Percentiles rank a stretch among this genome's conserved stretches.
phyloP scores from a whole-genome alignment of 2,797 vertebrate genomes.

The Vireo griseus region DNA sequence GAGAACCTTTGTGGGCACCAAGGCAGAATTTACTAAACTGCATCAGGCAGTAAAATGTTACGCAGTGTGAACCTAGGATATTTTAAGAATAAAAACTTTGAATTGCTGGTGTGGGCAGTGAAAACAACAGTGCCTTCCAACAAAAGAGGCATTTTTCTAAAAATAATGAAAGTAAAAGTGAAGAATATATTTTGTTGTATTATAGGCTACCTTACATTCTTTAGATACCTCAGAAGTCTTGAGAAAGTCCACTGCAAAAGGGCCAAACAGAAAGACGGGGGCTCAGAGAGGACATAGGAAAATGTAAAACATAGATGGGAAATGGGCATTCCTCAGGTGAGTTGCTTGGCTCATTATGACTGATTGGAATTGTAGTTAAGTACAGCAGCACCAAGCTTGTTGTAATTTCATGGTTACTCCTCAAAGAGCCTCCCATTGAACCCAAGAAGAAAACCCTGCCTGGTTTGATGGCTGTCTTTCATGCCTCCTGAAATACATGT shows the following conservation, averaged over 20 bases:
- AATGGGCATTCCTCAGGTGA: not conserved
- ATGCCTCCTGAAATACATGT: not conserved
- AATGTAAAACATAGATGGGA: not conserved
- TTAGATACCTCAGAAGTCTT: not conserved
- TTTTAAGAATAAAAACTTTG: not conserved
- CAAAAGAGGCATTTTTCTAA: not conserved
- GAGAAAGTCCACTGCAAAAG: not conserved
- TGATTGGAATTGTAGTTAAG: not conserved
- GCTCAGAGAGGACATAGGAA: not conserved
- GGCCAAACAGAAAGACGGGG: too few relatives aligned
- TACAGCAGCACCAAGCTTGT: not conserved
- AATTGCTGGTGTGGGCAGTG: not conserved
- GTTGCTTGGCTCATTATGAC: not conserved
- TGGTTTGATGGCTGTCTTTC: not conserved
- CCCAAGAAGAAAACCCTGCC: not conserved
- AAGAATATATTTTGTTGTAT: not conserved
- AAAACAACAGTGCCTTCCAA: not conserved
- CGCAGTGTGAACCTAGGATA: not conserved
- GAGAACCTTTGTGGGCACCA: not conserved
- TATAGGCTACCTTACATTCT: not conserved
- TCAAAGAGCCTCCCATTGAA: rapidly evolving
- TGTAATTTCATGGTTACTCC: not conserved
- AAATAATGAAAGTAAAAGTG: not conserved
- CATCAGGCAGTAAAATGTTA: not conserved
- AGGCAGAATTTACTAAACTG: not conserved